Evolutionary conservation across 1,140 invertebrate species (phyloP).

Genomic region (Drosophila pectinifera): DNA sequence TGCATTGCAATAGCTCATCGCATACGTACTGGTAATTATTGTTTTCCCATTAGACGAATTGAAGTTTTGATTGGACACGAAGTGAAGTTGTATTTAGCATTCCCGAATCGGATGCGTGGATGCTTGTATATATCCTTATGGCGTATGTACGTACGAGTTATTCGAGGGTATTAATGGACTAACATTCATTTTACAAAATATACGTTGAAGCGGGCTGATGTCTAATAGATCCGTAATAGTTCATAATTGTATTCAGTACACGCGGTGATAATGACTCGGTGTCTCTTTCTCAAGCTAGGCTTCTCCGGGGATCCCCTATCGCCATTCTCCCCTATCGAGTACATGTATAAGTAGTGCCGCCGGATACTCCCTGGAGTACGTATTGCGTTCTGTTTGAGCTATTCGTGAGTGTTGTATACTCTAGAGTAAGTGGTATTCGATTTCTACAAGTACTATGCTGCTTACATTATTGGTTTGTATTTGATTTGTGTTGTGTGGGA

Average conservation of each 20-base stretch:
- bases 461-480: conserved; percentile 39
- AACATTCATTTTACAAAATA: conserved; percentile 57
- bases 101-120: conserved; percentile 1
- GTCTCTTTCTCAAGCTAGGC: conserved; percentile 37
- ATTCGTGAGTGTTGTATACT: conserved; percentile 46
- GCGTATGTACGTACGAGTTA: conserved; percentile 30
- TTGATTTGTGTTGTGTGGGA: conserved; percentile 23
- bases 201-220: conserved; percentile 42
- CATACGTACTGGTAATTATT: conserved; percentile 62
- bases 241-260: conserved; percentile 54
- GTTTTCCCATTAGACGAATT: conserved; percentile 76
- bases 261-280: conserved; percentile 30
- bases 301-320: background rate
- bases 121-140: conserved; percentile 44
- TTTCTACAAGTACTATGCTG: conserved; percentile 58
- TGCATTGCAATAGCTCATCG: conserved; percentile 33
- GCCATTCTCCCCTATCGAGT: conserved; percentile 16
- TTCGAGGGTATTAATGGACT: conserved; percentile 34
- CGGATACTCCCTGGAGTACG: conserved; percentile 23
- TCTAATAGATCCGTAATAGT: conserved; percentile 24
- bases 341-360: conserved; percentile 16
- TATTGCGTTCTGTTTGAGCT: conserved; percentile 47
- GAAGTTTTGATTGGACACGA: conserved; percentile 78
- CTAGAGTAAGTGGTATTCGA: conserved; percentile 42
- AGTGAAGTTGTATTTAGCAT: conserved; percentile 46